phyloP scores from a whole-genome alignment of 2,888 invertebrate genomes.

The Monochamus alternatus region DNA sequence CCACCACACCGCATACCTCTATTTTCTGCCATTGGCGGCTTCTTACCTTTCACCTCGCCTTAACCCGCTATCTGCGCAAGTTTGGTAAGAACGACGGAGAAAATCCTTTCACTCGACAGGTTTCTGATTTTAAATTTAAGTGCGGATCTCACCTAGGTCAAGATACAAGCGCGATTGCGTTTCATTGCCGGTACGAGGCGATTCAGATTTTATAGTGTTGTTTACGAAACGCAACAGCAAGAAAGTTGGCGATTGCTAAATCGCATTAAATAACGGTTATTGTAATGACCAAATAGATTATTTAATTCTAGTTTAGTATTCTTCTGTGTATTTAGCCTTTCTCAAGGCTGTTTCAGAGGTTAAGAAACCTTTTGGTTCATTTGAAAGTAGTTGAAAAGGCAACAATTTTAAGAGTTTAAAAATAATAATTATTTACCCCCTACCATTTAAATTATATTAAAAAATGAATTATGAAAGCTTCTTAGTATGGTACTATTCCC shows the following conservation, averaged over 20 bases:
- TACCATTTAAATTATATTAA: no score
- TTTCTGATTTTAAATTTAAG: slow-evolving; percentile 24
- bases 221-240: background rate
- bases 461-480: no score
- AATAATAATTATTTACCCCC: no score
- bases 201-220: slow-evolving; percentile 6
- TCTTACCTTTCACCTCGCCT: slow-evolving; percentile 43
- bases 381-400: no score
- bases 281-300: no score
- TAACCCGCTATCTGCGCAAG: slow-evolving; percentile 14
- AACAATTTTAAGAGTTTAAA: no score
- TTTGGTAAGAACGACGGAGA: slow-evolving; percentile 15
- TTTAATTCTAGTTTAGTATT: no score
- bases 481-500: no score
- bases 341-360: no score
- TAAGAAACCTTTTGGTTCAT: no score
- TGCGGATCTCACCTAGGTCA: slow-evolving; percentile 37
- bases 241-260: slow-evolving; percentile 9
- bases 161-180: background rate
- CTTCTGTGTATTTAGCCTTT: no score
- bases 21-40: slow-evolving; percentile 4
- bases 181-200: background rate
- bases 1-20: background rate
- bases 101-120: slow-evolving; percentile 43
- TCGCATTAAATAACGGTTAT: background rate